Evolutionary conservation across 2,797 vertebrate species (phyloP).

Genomic region (Masticophis lateralis): DNA sequence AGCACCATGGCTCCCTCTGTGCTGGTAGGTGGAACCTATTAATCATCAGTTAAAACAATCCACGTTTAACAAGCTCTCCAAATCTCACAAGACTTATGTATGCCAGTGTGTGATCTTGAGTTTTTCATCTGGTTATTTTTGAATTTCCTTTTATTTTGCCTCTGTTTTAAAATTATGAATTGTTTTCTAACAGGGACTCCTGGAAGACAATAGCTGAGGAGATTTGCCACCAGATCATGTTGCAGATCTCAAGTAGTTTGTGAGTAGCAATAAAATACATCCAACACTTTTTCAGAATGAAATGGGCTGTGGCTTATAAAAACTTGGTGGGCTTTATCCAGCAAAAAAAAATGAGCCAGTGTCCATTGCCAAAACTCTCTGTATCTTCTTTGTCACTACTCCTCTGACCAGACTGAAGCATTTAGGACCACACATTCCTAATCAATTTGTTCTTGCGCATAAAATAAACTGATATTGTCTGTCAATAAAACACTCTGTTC

Average conservation of each 20-base stretch:
- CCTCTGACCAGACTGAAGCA: neutral
- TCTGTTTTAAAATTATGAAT: neutral
- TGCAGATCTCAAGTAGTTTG: neutral
- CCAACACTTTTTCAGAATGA: neutral
- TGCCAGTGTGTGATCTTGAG: neutral
- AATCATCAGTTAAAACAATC: neutral
- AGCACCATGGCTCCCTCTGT: neutral
- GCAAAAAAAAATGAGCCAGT: slow-evolving; percentile 24
- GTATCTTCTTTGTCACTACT: neutral
- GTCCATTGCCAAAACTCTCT: neutral
- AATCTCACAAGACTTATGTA: neutral
- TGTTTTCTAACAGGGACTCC: neutral
- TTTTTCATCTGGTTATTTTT: neutral
- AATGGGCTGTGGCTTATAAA: rapidly evolving
- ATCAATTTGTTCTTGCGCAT: slow-evolving; percentile 24
- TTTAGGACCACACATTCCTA: neutral
- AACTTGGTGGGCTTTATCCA: neutral
- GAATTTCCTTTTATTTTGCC: neutral
- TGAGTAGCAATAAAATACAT: neutral
- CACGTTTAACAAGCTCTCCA: neutral
- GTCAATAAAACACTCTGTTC: slow-evolving; percentile 9
- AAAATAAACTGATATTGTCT: slow-evolving; percentile 24
- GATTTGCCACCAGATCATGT: neutral
- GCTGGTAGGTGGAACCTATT: neutral
- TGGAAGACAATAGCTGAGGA: neutral